A percentile compares a stretch with the other conserved stretches of the same genome.
These are phyloP conservation scores for Berghia stephanieae DNA, from an alignment of 1,140 invertebrate genomes.

Conservation along the genomic window DNA sequence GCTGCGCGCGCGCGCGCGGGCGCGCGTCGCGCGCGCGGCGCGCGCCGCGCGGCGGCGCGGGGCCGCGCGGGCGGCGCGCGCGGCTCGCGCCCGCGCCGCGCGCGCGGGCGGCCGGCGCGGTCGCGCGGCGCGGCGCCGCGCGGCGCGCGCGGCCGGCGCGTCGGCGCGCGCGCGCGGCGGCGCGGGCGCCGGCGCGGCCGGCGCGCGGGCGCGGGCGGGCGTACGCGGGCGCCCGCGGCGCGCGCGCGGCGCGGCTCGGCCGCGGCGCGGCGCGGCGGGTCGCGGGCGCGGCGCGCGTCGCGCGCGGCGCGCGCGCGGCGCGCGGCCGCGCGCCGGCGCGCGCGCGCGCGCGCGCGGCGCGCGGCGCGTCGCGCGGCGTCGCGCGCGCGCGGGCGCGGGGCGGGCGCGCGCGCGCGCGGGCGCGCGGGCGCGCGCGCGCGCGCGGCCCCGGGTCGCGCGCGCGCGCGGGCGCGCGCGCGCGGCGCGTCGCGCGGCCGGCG, in stretches of 20 bases:
- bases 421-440: neutral
- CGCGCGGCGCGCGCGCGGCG: neutral
- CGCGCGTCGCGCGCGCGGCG: neutral
- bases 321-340: neutral
- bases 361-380: neutral
- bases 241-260: neutral
- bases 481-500: constrained; percentile 17
- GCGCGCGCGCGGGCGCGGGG: neutral
- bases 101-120: neutral
- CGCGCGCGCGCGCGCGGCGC: neutral
- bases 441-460: neutral
- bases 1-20: no score
- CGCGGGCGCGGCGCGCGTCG: neutral
- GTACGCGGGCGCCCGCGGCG: neutral
- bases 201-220: neutral
- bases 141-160: neutral
- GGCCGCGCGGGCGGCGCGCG: neutral
- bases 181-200: neutral
- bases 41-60: neutral
- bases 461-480: neutral
- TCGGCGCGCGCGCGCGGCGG: neutral
- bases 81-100: neutral
- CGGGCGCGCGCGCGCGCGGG: neutral
- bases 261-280: neutral
- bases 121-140: neutral